Base-by-base conservation (phyloP, 2,797 vertebrate species). In the Cyclopterus lumpus region DNA sequence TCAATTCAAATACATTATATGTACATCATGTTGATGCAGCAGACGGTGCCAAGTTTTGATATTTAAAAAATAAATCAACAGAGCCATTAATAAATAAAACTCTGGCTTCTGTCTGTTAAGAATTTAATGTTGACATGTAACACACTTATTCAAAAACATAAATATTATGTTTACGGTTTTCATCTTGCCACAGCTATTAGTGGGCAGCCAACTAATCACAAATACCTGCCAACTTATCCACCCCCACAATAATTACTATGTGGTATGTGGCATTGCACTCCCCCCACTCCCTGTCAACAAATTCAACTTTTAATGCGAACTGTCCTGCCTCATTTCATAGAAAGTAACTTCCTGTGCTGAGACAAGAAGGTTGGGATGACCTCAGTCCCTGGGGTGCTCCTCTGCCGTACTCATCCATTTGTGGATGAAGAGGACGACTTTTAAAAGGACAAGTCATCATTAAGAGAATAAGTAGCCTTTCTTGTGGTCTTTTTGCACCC, bases 361-460 rank as follows among this genome's bases (percentile, higher is more conserved):
- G 87, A 91, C 84, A 85, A 90, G 90, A 76, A 92, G 89, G 87
- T 74, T 86, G 80, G 75, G 75, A 92, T 93, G 92, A 95, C 92
- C 91, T 93, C 91, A 87, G 91, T 94, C 94, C 91, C 94, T 67
- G 51, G 87, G 92, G 93, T 78, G 81, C 83, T 92, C 89, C 88
- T 75, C 86, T 82, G 84, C 85, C 75, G 64, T 88, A 87, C 89
- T 91, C 90, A 91, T 93, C 93, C 91, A 93, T 94, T 94, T 94
- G 91, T 90, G 90, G 93, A 94, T 78, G 91, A 93, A 93, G 88
- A 93, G 93, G 93, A 94, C 81, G 90, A 94, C 94, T 95, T 95
- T 93, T 92, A 94, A 94, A 95, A 95, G 94, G 93, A 94, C 93
- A 89, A 90, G 92, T 90, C 90, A 93, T 95, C 93, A 95, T 95